Percentiles rank a stretch among this genome's conserved stretches.
phyloP scores from a whole-genome alignment of 2,113 vertebrate species.

The Ellobius talpinus region DNA sequence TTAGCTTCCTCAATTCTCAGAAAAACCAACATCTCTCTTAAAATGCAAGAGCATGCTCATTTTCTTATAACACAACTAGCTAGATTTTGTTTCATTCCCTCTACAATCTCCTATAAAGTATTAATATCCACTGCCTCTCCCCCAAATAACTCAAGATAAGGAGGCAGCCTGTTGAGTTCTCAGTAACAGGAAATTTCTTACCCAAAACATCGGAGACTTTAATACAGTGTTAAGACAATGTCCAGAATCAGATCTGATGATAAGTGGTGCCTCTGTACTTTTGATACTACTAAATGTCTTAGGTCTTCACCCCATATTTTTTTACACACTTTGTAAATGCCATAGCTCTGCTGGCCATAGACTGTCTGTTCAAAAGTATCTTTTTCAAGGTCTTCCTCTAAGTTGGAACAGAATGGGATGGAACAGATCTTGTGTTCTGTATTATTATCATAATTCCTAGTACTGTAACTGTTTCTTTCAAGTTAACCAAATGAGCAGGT shows the following conservation, averaged over 20 bases:
- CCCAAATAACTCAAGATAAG: constrained; percentile 98
- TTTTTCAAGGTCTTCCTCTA: constrained; percentile 98
- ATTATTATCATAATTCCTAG: neutral
- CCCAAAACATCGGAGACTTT: constrained; percentile 98
- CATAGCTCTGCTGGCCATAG: constrained; percentile 99
- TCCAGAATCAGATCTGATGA: constrained; percentile 97
- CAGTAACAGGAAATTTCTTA: constrained; percentile 92
- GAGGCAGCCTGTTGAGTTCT: constrained; percentile 96
- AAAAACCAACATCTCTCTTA: constrained; percentile 44
- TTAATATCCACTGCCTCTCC: constrained; percentile 98
- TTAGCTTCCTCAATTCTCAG: neutral
- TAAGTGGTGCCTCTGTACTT: constrained; percentile 94
- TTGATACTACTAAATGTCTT: constrained; percentile 93
- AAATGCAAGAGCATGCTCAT: constrained; percentile 38
- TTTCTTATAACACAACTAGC: neutral
- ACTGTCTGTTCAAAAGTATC: constrained; percentile 98
- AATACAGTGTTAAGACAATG: constrained; percentile 97
- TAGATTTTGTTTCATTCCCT: constrained; percentile 93
- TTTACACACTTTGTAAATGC: constrained; percentile 99
- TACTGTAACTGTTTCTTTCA: neutral
- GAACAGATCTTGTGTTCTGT: neutral
- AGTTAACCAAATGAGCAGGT: neutral
- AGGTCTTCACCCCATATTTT: constrained; percentile 99
- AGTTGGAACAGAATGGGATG: constrained; percentile 82
- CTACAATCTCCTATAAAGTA: constrained; percentile 90